Conservation (phyloP, 2,888 invertebrate species). For the Bhutanitis thaidina region DNA sequence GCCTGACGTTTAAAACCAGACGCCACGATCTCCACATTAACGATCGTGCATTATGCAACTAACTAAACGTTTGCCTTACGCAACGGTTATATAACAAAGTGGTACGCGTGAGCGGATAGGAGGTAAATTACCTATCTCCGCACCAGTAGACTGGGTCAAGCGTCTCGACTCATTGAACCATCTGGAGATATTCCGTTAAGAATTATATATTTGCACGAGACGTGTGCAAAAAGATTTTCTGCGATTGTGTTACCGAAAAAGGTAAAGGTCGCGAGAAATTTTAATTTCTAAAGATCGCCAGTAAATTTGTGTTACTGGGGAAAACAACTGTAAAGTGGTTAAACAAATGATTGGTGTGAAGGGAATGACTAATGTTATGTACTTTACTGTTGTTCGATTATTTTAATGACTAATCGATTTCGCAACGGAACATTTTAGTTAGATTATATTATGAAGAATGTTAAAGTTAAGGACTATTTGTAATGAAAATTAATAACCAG, state of each 20-base stretch:
- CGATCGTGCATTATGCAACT: constrained; percentile 39
- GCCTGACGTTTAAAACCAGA: background rate
- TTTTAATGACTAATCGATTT: no score
- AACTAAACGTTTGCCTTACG: constrained; percentile 40
- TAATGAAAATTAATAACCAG: no score
- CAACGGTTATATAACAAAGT: constrained; percentile 54
- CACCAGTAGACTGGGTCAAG: constrained; percentile 42
- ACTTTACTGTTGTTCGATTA: no score
- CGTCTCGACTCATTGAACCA: constrained; percentile 34
- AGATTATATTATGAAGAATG: no score
- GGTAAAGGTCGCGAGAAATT: background rate
- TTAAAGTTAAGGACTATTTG: no score
- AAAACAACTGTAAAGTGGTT: no score
- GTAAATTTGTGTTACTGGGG: no score
- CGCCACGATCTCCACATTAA: constrained; percentile 15
- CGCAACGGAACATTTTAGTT: no score
- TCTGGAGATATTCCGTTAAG: constrained; percentile 7
- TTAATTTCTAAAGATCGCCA: no score
- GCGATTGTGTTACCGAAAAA: background rate
- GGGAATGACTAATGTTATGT: no score
- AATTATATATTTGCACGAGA: background rate
- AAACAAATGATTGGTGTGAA: no score
- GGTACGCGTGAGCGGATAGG: constrained; percentile 38
- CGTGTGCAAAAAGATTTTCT: background rate
- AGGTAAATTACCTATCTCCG: constrained; percentile 47